phyloP scores from a whole-genome alignment of 2,797 vertebrate genomes.

The Coregonus suidteri region DNA sequence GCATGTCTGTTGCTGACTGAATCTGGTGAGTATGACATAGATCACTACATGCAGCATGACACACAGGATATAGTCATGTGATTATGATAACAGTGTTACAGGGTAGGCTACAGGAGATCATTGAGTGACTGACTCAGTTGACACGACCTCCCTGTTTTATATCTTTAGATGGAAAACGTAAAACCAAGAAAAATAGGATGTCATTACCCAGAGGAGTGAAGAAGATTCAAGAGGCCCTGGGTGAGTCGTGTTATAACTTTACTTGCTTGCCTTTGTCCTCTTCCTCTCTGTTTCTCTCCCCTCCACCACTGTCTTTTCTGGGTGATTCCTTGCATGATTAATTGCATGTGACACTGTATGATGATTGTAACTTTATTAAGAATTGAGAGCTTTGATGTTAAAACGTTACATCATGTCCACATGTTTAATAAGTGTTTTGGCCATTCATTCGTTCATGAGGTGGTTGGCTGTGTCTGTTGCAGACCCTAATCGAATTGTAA shows the following conservation, averaged over 20 bases:
- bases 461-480: not conserved
- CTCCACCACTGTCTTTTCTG: too few species aligned
- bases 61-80: not conserved
- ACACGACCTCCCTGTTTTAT: not conserved
- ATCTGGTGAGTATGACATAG: not conserved
- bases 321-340: conserved; percentile 3
- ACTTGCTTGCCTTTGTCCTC: not conserved
- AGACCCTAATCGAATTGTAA: not conserved
- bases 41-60: not conserved
- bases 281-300: not conserved
- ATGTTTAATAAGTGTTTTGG: too few species aligned
- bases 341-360: conserved; percentile 15
- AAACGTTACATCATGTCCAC: not conserved
- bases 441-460: too few species aligned
- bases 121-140: not conserved
- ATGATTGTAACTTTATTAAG: not conserved
- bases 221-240: not conserved
- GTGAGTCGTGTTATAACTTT: not conserved
- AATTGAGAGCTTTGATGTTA: not conserved
- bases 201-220: not conserved
- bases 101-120: not conserved
- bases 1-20: not conserved
- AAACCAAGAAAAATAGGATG: not conserved
- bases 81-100: not conserved
- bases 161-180: conserved; percentile 5